Evolutionary conservation across 2,888 invertebrate genomes (phyloP), one percentile per base, ranked within the genome.

Genomic region (Lepidocyrtoides sp.): DNA sequence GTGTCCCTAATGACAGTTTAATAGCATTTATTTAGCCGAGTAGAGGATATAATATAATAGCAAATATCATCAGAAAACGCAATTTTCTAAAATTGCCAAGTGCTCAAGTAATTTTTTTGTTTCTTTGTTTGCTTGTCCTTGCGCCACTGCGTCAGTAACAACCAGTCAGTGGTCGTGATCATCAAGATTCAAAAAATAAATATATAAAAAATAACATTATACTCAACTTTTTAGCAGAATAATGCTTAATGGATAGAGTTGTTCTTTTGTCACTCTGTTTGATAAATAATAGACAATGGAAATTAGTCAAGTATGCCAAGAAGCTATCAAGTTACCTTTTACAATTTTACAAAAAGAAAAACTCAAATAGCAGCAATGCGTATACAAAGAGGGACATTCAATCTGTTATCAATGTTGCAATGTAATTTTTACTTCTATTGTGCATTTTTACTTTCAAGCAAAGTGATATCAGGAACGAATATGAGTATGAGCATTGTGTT

Each of bases 1-100:
- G 89, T 92, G 89, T 51, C 89, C 92, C 75, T 92, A 92, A 92
- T 92, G 92, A 82, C 82, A 86, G 82, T 92, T 92, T 92, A 92
- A 92, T 86, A 86, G 85, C 89, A 32, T 32, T 2, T 66, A n/a
- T n/a, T n/a, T n/a, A n/a, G n/a, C n/a, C n/a, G n/a, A n/a, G n/a
- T n/a, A n/a, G n/a, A n/a, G n/a, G n/a, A n/a, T n/a, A n/a, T n/a
- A n/a, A n/a, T n/a, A n/a, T n/a, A n/a, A n/a, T n/a, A n/a, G n/a
- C n/a, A n/a, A n/a, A n/a, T n/a, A n/a, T n/a, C n/a, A n/a, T n/a
- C n/a, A n/a, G n/a, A n/a, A n/a, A n/a, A n/a, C n/a, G n/a, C n/a
- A n/a, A n/a, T n/a, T n/a, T n/a, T n/a, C n/a, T n/a, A n/a, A n/a
- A n/a, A n/a, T n/a, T n/a, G 32, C 17, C 51, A 17, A 29, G 72